Conservation (phyloP, 2,888 invertebrate species). For the Lepidochrysops patricia region DNA sequence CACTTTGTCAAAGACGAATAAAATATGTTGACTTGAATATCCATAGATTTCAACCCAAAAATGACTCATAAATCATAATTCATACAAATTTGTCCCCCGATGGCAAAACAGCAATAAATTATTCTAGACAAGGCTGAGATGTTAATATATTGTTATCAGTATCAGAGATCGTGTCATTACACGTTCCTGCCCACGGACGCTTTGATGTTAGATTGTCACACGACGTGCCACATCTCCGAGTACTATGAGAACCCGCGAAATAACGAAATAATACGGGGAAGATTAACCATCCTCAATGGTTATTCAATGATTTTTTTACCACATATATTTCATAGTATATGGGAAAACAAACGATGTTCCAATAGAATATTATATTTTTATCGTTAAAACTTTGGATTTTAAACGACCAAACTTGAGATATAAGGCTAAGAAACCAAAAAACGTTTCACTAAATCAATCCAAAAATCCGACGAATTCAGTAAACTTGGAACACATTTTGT, state of each 20-base stretch:
- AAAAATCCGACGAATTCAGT: background rate
- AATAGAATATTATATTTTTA: too few relatives aligned
- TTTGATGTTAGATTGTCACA: constrained; percentile 40
- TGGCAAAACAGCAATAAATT: constrained; percentile 36
- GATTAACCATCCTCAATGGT: background rate
- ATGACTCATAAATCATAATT: background rate
- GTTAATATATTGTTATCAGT: constrained; percentile 62
- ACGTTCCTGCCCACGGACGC: constrained; percentile 56
- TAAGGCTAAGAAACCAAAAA: too few relatives aligned
- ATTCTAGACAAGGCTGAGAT: constrained; percentile 47
- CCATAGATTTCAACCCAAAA: background rate
- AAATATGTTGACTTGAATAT: background rate
- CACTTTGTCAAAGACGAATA: too few relatives aligned
- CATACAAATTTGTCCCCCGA: constrained; percentile 23
- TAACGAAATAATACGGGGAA: constrained; percentile 5
- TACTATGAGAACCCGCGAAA: constrained; percentile 10
- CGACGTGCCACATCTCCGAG: constrained; percentile 11
- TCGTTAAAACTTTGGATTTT: too few relatives aligned
- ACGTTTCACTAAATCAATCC: background rate
- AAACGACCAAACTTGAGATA: too few relatives aligned
- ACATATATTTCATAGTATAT: too few relatives aligned
- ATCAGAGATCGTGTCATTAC: constrained; percentile 56
- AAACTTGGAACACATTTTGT: background rate
- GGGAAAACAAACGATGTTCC: too few relatives aligned
- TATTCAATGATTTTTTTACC: too few relatives aligned